A percentile compares a stretch with the other conserved stretches of the same genome.
These are phyloP conservation scores for Ridgeia piscesae DNA, from an alignment of 1,140 invertebrate species.

Conservation along the genomic window DNA sequence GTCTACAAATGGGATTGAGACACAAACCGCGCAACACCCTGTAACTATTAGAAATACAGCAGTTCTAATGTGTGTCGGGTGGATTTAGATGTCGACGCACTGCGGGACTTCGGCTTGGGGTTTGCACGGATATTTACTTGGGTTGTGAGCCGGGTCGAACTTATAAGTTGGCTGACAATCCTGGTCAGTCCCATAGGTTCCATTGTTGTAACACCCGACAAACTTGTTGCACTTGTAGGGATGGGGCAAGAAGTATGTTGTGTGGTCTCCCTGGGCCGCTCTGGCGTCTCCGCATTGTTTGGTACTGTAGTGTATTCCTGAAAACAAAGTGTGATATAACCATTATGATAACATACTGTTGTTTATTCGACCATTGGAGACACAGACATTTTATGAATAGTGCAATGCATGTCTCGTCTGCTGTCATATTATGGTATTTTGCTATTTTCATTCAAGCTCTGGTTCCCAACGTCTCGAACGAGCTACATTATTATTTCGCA, in stretches of 20 bases:
- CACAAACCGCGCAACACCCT: not conserved
- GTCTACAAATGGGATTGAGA: not conserved
- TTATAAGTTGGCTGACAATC: not conserved
- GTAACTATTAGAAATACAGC: not conserved
- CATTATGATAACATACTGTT: not conserved
- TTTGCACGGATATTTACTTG: not conserved
- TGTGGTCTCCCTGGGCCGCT: not conserved
- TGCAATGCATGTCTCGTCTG: no score
- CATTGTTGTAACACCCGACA: not conserved
- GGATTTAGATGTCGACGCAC: not conserved
- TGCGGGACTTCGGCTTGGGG: not conserved
- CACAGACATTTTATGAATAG: no score
- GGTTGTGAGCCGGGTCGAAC: not conserved
- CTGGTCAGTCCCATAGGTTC: not conserved
- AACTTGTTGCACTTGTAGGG: not conserved
- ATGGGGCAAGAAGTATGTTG: not conserved
- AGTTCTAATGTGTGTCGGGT: not conserved
- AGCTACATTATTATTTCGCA: no score
- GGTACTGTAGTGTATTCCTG: not conserved
- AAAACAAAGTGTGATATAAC: not conserved
- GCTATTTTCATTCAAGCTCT: no score
- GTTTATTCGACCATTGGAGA: no score
- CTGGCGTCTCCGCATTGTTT: not conserved
- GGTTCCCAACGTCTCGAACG: no score
- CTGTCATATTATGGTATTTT: no score